Conservation (phyloP, 2,888 invertebrate species). For the Phania funesta region DNA sequence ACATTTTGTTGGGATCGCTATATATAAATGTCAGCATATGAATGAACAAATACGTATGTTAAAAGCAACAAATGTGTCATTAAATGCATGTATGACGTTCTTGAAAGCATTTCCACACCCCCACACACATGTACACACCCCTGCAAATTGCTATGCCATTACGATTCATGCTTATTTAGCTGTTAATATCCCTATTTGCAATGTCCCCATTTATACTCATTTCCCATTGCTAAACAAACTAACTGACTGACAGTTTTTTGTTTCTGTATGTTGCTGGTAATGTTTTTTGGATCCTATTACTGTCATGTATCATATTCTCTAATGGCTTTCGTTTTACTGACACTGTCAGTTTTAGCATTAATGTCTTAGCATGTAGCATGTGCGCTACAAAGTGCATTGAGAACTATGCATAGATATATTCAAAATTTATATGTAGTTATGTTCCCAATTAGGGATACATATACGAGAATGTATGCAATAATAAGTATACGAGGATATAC, state of each 20-base stretch:
- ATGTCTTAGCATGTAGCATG: not conserved
- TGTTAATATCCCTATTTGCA: not conserved
- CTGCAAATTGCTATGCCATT: not conserved
- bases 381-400: not conserved
- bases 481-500: too few species aligned
- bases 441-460: too few species aligned
- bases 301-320: slow-evolving; percentile 48
- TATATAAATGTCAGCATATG: too few species aligned
- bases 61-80: too few species aligned
- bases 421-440: too few species aligned
- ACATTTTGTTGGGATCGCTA: too few species aligned
- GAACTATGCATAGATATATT: not conserved
- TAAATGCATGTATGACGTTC: too few species aligned
- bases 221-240: not conserved
- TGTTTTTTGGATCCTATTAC: slow-evolving; percentile 31
- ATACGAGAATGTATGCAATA: too few species aligned
- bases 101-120: not conserved
- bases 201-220: not conserved
- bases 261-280: slow-evolving; percentile 23
- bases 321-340: slow-evolving; percentile 41
- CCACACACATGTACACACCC: not conserved
- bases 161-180: not conserved
- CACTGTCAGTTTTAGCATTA: not conserved
- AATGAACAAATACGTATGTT: too few species aligned
- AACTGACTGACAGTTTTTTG: slow-evolving; percentile 20